Percentiles rank a stretch among this genome's conserved stretches.
phyloP scores from a whole-genome alignment of 2,113 vertebrate species.

The Ctenodactylus gundi region DNA sequence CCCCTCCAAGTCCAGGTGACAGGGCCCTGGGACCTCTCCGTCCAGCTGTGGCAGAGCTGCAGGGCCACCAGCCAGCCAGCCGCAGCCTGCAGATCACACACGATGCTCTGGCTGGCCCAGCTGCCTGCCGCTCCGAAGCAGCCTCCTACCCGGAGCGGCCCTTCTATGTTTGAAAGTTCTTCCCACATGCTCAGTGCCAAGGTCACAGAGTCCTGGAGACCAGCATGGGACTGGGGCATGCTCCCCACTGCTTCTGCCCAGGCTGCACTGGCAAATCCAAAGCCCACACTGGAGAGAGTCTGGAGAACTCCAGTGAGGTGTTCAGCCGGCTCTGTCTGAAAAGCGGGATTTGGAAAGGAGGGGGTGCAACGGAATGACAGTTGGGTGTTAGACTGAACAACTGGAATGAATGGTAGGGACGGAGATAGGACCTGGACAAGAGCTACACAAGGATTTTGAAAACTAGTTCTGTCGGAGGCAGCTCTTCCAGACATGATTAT shows the following conservation, averaged over 20 bases:
- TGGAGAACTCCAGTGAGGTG: not conserved
- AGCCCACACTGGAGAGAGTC: not conserved
- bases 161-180: not conserved
- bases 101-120: not conserved
- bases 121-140: not conserved
- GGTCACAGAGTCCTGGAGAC: not conserved
- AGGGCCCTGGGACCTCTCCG: not conserved
- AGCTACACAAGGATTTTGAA: not conserved
- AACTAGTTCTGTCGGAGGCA: not conserved
- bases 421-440: not conserved
- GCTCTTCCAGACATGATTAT: not conserved
- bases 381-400: not conserved
- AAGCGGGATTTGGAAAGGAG: not conserved
- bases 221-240: not conserved
- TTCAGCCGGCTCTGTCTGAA: not conserved
- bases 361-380: not conserved
- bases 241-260: not conserved
- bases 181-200: not conserved
- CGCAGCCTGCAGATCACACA: not conserved
- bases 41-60: not conserved
- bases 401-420: not conserved
- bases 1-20: not conserved
- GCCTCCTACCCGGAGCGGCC: not conserved
- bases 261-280: not conserved
- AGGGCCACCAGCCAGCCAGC: rapidly evolving